These are phyloP conservation scores for Diploptera punctata DNA, from an alignment of 2,888 invertebrate species.

Conservation along the genomic window DNA sequence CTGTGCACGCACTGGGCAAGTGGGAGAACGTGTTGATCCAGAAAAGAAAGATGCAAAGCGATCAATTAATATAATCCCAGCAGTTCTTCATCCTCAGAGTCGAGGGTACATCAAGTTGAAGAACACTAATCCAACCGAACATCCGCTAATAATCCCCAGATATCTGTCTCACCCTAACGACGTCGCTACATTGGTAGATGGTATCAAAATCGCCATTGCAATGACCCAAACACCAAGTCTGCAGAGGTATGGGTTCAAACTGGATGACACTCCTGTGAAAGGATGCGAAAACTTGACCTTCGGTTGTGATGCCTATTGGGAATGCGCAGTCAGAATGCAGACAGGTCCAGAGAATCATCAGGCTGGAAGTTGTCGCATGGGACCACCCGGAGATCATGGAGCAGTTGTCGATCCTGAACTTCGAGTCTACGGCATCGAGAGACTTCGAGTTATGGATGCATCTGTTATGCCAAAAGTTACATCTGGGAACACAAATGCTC, in stretches of 20 bases:
- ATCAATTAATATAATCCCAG: conserved; percentile 77
- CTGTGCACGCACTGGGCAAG: conserved; percentile 86
- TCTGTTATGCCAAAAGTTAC: conserved; percentile 63
- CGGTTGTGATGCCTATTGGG: conserved; percentile 69
- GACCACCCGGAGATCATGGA: conserved; percentile 60
- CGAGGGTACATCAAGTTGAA: conserved; percentile 67
- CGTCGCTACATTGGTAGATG: conserved; percentile 79
- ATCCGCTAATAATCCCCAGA: conserved; percentile 87
- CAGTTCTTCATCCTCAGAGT: conserved; percentile 86
- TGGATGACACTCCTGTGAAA: conserved; percentile 74
- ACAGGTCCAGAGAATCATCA: conserved; percentile 71
- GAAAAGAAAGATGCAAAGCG: conserved; percentile 51
- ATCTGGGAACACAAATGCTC: conserved; percentile 65
- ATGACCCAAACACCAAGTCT: conserved; percentile 73
- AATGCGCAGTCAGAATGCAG: conserved; percentile 63
- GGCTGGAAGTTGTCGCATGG: conserved; percentile 70
- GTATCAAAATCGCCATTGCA: conserved; percentile 78
- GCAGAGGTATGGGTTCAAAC: conserved; percentile 68
- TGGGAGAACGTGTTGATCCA: conserved; percentile 65
- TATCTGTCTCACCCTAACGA: conserved; percentile 81
- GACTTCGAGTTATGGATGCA: conserved; percentile 63
- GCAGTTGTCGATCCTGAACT: conserved; percentile 65
- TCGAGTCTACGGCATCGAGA: conserved; percentile 57
- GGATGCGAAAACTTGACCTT: conserved; percentile 79
- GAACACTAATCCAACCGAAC: conserved; percentile 77